Evolutionary conservation across 2,888 invertebrate species (phyloP).

Genomic region (Lottia scabra): DNA sequence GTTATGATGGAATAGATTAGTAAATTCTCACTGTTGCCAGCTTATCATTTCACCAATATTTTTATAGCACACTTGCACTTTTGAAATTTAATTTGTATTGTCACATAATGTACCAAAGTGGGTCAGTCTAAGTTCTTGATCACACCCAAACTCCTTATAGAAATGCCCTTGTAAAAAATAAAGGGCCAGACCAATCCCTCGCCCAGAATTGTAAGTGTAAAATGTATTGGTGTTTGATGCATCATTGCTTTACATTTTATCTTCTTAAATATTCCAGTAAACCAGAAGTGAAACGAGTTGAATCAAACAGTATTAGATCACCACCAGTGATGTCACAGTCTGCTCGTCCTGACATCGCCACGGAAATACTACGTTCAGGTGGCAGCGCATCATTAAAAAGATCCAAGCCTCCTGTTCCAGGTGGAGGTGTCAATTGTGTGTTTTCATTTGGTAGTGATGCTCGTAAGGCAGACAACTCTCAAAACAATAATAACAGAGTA

Average conservation of each 20-base stretch:
- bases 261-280: neutral
- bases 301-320: neutral
- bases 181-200: no score
- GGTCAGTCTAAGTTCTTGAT: no score
- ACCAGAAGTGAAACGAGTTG: neutral
- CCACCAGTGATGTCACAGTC: neutral
- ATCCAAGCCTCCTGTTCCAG: constrained; percentile 15
- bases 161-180: no score
- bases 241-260: neutral
- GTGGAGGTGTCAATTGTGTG: constrained; percentile 17
- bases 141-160: no score
- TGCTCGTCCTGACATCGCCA: constrained; percentile 1
- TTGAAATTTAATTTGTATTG: no score
- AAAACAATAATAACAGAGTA: neutral
- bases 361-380: constrained; percentile 16
- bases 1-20: no score
- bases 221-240: no score
- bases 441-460: constrained; percentile 17
- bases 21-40: no score
- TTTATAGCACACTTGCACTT: no score
- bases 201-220: no score
- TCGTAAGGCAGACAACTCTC: neutral
- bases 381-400: constrained; percentile 18
- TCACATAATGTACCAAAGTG: no score
- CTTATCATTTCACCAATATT: no score